A percentile compares a stretch with the other conserved stretches of the same genome.
Evolutionary conservation across 2,113 vertebrate genomes (phyloP).

Genomic region (Myotis davidii): DNA sequence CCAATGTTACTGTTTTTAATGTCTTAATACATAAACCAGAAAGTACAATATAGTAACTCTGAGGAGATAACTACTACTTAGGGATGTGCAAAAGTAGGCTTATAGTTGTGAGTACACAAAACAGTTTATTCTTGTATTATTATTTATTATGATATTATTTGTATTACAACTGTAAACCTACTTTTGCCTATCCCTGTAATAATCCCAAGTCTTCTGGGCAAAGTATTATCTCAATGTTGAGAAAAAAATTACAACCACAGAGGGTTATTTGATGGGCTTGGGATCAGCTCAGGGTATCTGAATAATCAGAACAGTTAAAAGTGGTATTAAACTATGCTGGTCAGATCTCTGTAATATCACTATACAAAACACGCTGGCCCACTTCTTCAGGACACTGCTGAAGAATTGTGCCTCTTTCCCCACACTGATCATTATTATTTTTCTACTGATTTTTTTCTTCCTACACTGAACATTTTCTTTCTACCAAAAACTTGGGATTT

Average conservation of each 20-base stretch:
- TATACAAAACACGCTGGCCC: background rate
- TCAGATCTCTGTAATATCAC: background rate
- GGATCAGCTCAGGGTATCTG: background rate
- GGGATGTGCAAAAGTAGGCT: background rate
- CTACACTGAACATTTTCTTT: background rate
- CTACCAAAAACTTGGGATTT: slow-evolving; percentile 6
- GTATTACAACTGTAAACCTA: too few species aligned
- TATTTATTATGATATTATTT: too few species aligned
- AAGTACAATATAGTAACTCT: background rate
- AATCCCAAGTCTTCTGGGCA: background rate
- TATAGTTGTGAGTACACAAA: too few species aligned
- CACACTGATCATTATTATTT: background rate
- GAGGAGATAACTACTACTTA: background rate
- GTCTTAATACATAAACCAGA: slow-evolving; percentile 17
- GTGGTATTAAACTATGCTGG: background rate
- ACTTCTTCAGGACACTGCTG: background rate
- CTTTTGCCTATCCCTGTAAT: background rate
- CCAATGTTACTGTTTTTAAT: background rate
- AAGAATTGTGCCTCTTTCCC: background rate
- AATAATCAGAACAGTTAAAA: background rate
- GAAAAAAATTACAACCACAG: slow-evolving; percentile 31
- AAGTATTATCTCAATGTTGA: background rate
- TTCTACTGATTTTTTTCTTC: background rate
- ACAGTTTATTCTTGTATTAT: too few species aligned
- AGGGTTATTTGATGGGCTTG: background rate